Evolutionary conservation across 92 coral and sea anemone genomes (phyloP), one percentile per base, ranked within the genome.

Genomic region (Siderastrea radians): DNA sequence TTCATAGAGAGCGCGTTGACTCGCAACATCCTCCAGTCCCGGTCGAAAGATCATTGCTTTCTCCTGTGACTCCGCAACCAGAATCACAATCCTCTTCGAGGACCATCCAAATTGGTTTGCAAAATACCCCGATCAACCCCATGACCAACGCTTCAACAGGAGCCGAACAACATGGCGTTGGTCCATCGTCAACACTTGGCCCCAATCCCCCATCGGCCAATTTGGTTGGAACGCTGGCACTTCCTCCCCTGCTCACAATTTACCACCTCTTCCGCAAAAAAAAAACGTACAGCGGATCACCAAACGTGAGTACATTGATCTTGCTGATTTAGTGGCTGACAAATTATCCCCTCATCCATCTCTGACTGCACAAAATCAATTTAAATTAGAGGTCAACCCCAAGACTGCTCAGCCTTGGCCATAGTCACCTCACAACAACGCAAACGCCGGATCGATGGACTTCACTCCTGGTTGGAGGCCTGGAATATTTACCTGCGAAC

Each of bases 331-430:
- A 1, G 19, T 48, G 58, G 7, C 75, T 11, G 70, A 50, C 53
- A 80, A 49, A 8, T 50, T 63, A n/a, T 46, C 65, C 57, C 48
- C 60, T 80, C 62, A 44, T 58, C 74, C 78, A 53, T 77, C 69
- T 45, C 26, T 70, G 63, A 60, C 58, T 9, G 38, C 38, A 26
- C 38, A 26, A 26, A 26, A 26, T 26, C 38, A 26, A 26, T 26
- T 26, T 26, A 26, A 38, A 73, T 75, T 43, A 48, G 54, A 48
- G 72, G 60, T 60, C 68, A 15, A 26, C 55, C 75, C 19, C 55
- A 71, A 47, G 75, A 71, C 48, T 19, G 54, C 54, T 47, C 75
- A 14, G 54, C 75, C 38, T 6, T 71, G 38, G 75, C 19, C 14
- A 47, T 14, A 8, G 75, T 71, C 17, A 53, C 54, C 54, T 71